Percentiles rank a stretch among this genome's conserved stretches.
Conservation (phyloP, 2,113 vertebrate genomes). For the Lates calcarifer region DNA sequence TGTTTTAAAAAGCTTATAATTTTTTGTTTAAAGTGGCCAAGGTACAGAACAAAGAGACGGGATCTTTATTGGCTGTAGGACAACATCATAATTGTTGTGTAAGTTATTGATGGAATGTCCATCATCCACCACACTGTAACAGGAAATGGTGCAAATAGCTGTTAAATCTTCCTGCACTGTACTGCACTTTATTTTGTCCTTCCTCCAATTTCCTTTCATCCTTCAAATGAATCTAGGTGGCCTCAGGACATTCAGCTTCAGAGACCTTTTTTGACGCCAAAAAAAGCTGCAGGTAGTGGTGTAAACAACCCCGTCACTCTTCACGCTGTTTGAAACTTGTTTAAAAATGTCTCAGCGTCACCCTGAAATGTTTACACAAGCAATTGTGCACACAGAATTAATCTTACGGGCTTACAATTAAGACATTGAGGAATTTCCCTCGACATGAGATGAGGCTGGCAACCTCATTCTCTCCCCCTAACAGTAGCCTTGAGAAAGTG, state of each 20-base stretch:
- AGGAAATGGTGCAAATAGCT: constrained; percentile 14
- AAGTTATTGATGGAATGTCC: background rate
- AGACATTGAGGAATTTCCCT: constrained; percentile 79
- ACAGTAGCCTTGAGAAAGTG: constrained; percentile 77
- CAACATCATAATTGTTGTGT: background rate
- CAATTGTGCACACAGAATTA: constrained; percentile 71
- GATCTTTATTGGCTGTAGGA: background rate
- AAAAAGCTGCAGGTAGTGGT: constrained; percentile 56
- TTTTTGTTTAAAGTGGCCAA: background rate
- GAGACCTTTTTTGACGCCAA: background rate
- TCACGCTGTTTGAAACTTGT: constrained; percentile 70
- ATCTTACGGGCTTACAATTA: constrained; percentile 76
- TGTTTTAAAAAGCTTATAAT: background rate
- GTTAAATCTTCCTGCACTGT: constrained; percentile 1
- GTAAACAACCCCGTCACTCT: constrained; percentile 76
- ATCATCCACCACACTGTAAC: background rate
- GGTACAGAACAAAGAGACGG: background rate
- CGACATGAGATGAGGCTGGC: constrained; percentile 67
- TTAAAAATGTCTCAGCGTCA: constrained; percentile 74
- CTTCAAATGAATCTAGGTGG: background rate
- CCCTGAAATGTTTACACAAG: constrained; percentile 71
- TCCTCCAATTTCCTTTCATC: background rate
- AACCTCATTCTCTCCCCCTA: constrained; percentile 71
- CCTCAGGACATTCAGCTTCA: constrained; percentile 27
- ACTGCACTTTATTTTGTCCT: constrained; percentile 3